Base-by-base conservation (phyloP, 2,113 vertebrate genomes). In the Campylomormyrus tamandua region DNA sequence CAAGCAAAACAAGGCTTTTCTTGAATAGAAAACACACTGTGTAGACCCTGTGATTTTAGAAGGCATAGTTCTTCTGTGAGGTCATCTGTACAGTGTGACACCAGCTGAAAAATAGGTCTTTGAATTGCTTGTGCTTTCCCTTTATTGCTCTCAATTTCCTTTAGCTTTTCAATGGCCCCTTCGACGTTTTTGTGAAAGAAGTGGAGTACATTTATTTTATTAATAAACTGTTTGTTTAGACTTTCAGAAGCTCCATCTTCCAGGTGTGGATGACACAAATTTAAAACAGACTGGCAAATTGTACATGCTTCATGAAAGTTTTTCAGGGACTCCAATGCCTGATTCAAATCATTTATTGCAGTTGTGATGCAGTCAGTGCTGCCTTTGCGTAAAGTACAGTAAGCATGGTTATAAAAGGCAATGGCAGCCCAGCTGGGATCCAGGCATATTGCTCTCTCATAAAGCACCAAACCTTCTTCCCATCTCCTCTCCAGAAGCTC, bases 1-100 rank as follows among this genome's bases (percentile, higher is more conserved):
- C 90, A 91, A 27, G 77, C 35, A 80, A 90, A 90, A 9, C 13
- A 58, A 66, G 90, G 90, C 31, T 77, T 66, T 87, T 90, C 88
- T n/a, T 90, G 1, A 74, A 90, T 88, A 86, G 88, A 50, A 31
- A 89, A 90, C 52, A 89, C 48, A 70, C 84, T 50, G n/a, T 24
- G 1, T 3, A 91, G 88, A 2, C 90, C 90, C 8, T n/a, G 88
- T 10, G 31, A 70, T 49, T 89, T 87, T 8, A 91, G 7, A 42
- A 50, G 9, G 27, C 87, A 80, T 0, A 70, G 11, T 50, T 89
- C 83, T 31, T 77, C 50, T 35, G 45, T 19, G 15, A 89, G 17
- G 3, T 87, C 90, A 52, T 52, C 19, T 39, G 87, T 45, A 87
- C 5, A 0, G 17, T 52, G 11, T 70, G 53, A 31, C 1, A 31